Base-by-base conservation (phyloP, 2,797 vertebrate species). In the Chiroxiphia lanceolata region DNA sequence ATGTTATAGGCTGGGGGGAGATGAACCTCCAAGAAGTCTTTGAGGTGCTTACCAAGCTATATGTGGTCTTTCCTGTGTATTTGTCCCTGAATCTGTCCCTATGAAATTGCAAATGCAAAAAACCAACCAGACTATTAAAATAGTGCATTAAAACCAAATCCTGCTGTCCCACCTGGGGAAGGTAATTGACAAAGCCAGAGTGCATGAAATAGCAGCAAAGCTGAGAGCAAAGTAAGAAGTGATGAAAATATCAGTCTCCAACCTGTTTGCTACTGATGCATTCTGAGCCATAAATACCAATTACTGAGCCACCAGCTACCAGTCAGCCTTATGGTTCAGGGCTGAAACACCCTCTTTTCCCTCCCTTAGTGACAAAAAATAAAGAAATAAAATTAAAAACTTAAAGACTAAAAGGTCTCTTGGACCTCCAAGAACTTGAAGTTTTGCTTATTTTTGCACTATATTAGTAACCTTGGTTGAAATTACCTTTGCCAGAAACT, bases 131-230 rank as follows among this genome's bases (percentile, higher is more conserved):
- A 59, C 36, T 80, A 17, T 95, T 95, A 20, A 40, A 91, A 87
- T 70, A 0, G 0, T 92, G 91, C 63, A 56, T 93, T 90, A 91
- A 70, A 94, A 91, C 33, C 87, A 74, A 93, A 95, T 88, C 61
- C 36, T 53, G 42, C 59, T 1, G 0, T 70, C 90, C 83, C 85
- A 90, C 68, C 69, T 87, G 4, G 0, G 71, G 71, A 87, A 93
- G 63, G 78, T 96, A 94, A 96, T 79, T 92, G 92, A 42, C 85
- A 96, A 95, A 93, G 31, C 18, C 65, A 61, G 95, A 93, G 69
- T 93, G 92, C 74, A 95, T 95, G 85, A 95, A 95, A 95, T 90
- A 44, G 6, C 77, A 93, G 59, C 86, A 60, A 74, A 93, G 83
- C 72, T 51, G 61, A 83, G 34, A 71, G 91, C 31, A 36, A 93